phyloP scores from a whole-genome alignment of 2,888 invertebrate genomes.

The Sylvicola fuscatus region DNA sequence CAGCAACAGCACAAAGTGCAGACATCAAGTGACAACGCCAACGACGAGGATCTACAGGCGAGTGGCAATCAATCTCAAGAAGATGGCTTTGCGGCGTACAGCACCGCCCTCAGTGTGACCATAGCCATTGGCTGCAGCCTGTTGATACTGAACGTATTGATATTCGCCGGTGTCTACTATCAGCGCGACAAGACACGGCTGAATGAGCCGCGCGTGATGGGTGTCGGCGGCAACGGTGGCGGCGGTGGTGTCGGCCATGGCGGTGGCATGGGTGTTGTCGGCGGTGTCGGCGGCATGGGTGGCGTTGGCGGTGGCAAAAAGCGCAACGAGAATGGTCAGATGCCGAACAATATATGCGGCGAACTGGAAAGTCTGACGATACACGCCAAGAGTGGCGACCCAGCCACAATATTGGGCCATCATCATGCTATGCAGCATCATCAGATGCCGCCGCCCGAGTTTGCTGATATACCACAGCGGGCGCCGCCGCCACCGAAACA shows the following conservation, averaged over 20 bases:
- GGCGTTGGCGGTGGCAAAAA: slow-evolving; percentile 34
- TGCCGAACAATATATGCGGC: slow-evolving; percentile 78
- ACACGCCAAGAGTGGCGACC: slow-evolving; percentile 41
- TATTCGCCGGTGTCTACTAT: slow-evolving; percentile 89
- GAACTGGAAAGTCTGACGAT: slow-evolving; percentile 42
- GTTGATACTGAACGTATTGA: slow-evolving; percentile 75
- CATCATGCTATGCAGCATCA: slow-evolving; percentile 58
- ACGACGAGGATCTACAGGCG: slow-evolving; percentile 5
- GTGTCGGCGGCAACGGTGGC: slow-evolving; percentile 12
- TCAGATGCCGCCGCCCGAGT: slow-evolving; percentile 64
- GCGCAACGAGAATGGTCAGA: slow-evolving; percentile 65
- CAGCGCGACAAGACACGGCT: slow-evolving; percentile 69
- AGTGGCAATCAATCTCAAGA: slow-evolving; percentile 42
- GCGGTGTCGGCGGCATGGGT: too few species aligned
- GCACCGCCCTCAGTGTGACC: slow-evolving; percentile 77
- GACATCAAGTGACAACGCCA: not conserved
- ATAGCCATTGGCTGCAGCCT: slow-evolving; percentile 89
- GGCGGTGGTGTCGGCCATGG: slow-evolving; percentile 16
- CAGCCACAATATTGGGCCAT: slow-evolving; percentile 50
- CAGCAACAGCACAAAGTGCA: not conserved
- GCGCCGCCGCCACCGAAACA: slow-evolving; percentile 58
- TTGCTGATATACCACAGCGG: slow-evolving; percentile 58
- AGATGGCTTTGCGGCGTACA: slow-evolving; percentile 76
- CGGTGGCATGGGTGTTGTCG: slow-evolving; percentile 12
- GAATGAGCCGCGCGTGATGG: slow-evolving; percentile 27